phyloP scores from a whole-genome alignment of 2,888 invertebrate genomes.

The Nemotelus pantherinus region DNA sequence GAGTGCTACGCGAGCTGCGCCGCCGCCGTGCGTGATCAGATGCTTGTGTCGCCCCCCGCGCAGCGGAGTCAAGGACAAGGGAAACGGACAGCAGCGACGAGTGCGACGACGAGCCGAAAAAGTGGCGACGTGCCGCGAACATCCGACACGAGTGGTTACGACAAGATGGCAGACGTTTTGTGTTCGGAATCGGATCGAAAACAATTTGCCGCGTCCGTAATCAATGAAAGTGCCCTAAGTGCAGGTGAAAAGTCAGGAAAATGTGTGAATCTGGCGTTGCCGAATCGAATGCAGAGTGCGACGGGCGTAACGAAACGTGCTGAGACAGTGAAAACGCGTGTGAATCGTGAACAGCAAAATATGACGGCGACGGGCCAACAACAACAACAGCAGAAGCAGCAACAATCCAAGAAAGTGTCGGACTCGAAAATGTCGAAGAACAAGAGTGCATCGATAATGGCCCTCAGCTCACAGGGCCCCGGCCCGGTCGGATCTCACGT shows the following conservation, averaged over 20 bases:
- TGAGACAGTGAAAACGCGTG: slow-evolving; percentile 39
- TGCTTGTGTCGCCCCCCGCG: slow-evolving; percentile 35
- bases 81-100: slow-evolving; percentile 22
- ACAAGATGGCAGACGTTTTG: slow-evolving; percentile 86
- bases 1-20: slow-evolving; percentile 32
- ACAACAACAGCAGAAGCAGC: slow-evolving; percentile 29
- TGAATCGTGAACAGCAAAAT: slow-evolving; percentile 29
- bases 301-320: slow-evolving; percentile 21
- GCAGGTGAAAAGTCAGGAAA: slow-evolving; percentile 37
- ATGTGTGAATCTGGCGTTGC: slow-evolving; percentile 27
- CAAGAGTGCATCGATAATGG: slow-evolving; percentile 29
- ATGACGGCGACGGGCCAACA: slow-evolving; percentile 28
- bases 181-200: slow-evolving; percentile 70
- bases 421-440: slow-evolving; percentile 39
- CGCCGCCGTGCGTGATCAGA: slow-evolving; percentile 15
- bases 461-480: not conserved
- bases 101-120: slow-evolving; percentile 17
- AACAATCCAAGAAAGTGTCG: slow-evolving; percentile 35
- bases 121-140: slow-evolving; percentile 16
- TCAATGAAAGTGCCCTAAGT: slow-evolving; percentile 62
- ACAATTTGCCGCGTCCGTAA: slow-evolving; percentile 64
- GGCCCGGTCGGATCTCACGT: not conserved
- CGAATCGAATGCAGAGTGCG: slow-evolving; percentile 12
- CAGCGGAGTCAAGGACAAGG: slow-evolving; percentile 10
- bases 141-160: slow-evolving; percentile 44